Evolutionary conservation across 1,140 invertebrate species (phyloP), one percentile per base, ranked within the genome.

Genomic region (Drosophila littoralis): DNA sequence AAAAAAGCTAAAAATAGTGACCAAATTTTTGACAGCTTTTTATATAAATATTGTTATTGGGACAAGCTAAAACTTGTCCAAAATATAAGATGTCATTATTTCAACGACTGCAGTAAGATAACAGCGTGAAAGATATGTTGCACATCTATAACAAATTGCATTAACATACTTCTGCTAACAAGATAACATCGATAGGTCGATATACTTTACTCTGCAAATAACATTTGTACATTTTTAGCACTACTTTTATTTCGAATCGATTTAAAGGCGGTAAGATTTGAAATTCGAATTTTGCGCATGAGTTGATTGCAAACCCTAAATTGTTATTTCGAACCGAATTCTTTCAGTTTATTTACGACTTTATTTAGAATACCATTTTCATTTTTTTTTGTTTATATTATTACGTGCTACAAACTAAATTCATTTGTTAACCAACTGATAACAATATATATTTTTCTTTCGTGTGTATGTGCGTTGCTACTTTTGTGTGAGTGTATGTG

Each of bases 341-440:
- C 4, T 8, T 72, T 50, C 12, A 54, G 76, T 83, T 81, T 86
- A 75, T 81, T 85, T 85, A 81, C 50, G 81, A 81, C 73, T 85
- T 85, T 85, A 85, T 86, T 86, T 88, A 88, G 75, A 83, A 88
- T 86, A 86, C 84, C 83, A 86, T 88, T 86, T 77, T 79, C 75
- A 70, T 65, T 82, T 54, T 82, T 54, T 81, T 32, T 13, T 42
- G n/a, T 33, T 52, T 48, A 76, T 88, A 83, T 82, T 88, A 72
- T 86, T 86, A 86, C 65, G 75, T 65, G 58, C 79, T 86, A 81
- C 72, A 75, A 81, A 75, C 81, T 85, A 86, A 77, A 77, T 77
- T 89, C 76, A 83, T 81, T 83, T 88, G 83, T 86, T 86, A 88
- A 86, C 79, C 68, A 86, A 88, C 72, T 77, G 83, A 88, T 88